phyloP scores from a whole-genome alignment of 2,113 vertebrate species.

The Catagonus wagneri region DNA sequence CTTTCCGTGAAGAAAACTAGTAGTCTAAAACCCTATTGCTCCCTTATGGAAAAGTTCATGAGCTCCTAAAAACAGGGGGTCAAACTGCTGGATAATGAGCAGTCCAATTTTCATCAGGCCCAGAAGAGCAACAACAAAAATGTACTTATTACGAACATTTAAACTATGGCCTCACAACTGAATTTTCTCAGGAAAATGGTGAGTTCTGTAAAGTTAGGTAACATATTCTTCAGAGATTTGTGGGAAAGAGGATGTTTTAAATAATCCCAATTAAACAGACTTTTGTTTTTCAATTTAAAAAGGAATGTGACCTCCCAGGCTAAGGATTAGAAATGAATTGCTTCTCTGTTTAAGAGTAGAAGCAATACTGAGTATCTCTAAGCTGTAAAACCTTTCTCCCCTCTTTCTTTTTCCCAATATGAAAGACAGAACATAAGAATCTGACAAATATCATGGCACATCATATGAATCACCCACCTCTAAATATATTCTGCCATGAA shows the following conservation, averaged over 20 bases:
- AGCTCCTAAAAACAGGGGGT: neutral
- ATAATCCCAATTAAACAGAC: slow-evolving; percentile 61
- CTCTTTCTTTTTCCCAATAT: neutral
- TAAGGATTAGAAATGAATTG: slow-evolving; percentile 65
- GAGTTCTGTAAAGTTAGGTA: slow-evolving; percentile 45
- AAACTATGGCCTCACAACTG: neutral
- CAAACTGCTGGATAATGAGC: neutral
- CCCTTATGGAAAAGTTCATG: neutral
- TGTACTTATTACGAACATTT: slow-evolving; percentile 42
- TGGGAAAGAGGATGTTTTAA: slow-evolving; percentile 70
- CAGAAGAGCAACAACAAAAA: neutral
- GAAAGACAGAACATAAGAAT: slow-evolving; percentile 45
- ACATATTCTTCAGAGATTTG: slow-evolving; percentile 42
- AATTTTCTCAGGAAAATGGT: slow-evolving; percentile 54
- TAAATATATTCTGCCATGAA: slow-evolving; percentile 51
- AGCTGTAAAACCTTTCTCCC: neutral
- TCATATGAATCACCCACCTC: neutral
- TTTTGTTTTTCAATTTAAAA: slow-evolving; percentile 69
- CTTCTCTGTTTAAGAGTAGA: slow-evolving; percentile 50
- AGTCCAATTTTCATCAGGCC: neutral
- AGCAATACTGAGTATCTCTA: slow-evolving; percentile 8
- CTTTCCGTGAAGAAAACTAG: neutral
- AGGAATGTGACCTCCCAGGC: slow-evolving; percentile 53
- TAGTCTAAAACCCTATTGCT: neutral
- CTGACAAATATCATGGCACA: neutral